Base-by-base conservation (phyloP, 2,113 vertebrate species). In the Helogale parvula region DNA sequence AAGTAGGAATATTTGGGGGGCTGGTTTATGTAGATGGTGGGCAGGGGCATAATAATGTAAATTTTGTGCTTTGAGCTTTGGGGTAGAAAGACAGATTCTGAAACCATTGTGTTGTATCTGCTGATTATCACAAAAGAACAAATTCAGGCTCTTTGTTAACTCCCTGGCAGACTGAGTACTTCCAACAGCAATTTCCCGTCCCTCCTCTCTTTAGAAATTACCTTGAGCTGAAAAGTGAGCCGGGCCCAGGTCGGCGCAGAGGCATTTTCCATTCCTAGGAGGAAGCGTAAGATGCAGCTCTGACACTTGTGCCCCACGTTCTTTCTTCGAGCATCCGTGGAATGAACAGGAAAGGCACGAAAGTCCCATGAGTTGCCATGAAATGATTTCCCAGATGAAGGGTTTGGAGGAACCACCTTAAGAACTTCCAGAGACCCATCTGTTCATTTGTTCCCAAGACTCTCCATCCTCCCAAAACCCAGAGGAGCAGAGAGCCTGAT, bases 131-230 rank as follows among this genome's bases (percentile, higher is more conserved):
- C 66, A 54, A 88, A 92, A 52, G 45, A 38, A 4, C 81, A 80
- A 15, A 92, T 94, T 68, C 80, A 33, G 84, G 92, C 68, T 86
- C 74, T 92, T 76, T 68, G 88, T 85, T 82, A 93, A 83, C 52
- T 90, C 88, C 27, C 63, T 41, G 33, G 93, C 60, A 45, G 66
- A 81, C n/a, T 5, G 69, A 94, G 65, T 57, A 27, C 54, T 94
- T 90, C 94, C 74, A 65, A 71, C 41, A 41, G 76, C 57, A 35
- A 68, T 92, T 92, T 96, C 50, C 60, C 35, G 83, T 68, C 87
- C 66, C 72, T 93, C 27, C 52, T 97, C 86, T 90, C 96, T 92
- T 83, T 60, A 65, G 68, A 83, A 93, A 96, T 88, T 17, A 66
- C 92, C 92, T 71, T 17, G 47, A 92, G 52, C 96, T 76, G 69